These are phyloP conservation scores for Sarcophaga rosellei DNA, from an alignment of 2,888 invertebrate genomes.

Conservation along the genomic window DNA sequence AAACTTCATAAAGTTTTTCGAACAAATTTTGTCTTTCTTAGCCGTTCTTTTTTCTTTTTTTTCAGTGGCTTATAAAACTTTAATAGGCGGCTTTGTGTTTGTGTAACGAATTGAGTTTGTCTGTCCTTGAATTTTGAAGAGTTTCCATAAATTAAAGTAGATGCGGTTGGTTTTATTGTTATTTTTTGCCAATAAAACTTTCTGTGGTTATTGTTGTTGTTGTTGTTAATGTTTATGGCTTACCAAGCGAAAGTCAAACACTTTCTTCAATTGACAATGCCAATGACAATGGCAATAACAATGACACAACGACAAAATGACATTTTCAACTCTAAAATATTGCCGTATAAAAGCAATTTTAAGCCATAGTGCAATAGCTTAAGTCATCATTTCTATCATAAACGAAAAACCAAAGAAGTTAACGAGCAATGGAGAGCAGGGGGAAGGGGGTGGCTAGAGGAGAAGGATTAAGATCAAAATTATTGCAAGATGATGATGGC, in stretches of 20 bases:
- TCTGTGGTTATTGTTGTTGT: constrained; percentile 21
- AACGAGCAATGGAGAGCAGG: neutral
- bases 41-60: constrained; percentile 29
- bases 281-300: neutral
- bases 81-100: constrained; percentile 42
- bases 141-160: constrained; percentile 1
- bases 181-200: constrained; percentile 55
- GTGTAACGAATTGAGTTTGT: neutral
- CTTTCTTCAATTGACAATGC: constrained; percentile 47
- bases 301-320: neutral
- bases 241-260: constrained; percentile 63
- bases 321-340: too few relatives aligned
- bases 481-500: neutral
- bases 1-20: constrained; percentile 68
- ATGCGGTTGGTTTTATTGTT: neutral
- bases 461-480: neutral
- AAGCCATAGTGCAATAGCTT: neutral
- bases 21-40: constrained; percentile 26
- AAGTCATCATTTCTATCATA: neutral
- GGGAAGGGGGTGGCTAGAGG: neutral
- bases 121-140: constrained; percentile 2
- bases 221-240: constrained; percentile 30
- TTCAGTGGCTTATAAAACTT: neutral
- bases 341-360: too few relatives aligned
- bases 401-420: neutral